Evolutionary conservation across 1,140 invertebrate genomes (phyloP).

Genomic region (Battus philenor): DNA sequence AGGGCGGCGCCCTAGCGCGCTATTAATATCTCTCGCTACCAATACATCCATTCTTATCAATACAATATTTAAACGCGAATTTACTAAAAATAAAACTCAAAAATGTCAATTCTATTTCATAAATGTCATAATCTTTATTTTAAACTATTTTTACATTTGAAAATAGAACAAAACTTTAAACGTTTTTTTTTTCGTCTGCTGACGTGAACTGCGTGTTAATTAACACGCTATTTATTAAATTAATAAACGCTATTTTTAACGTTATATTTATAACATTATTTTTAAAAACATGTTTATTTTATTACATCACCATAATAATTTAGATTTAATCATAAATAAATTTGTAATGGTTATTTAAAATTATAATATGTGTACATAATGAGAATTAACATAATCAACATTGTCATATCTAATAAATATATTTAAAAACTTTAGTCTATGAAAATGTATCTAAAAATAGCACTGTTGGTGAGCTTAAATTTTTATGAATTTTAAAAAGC

Average conservation of each 20-base stretch:
- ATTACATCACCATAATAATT: too few relatives aligned
- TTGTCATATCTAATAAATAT: background rate
- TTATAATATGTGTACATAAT: too few relatives aligned
- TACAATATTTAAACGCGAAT: background rate
- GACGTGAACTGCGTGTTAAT: too few relatives aligned
- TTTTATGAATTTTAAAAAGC: conserved; percentile 7
- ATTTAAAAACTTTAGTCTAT: background rate
- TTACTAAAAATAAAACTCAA: background rate
- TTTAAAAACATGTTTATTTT: too few relatives aligned
- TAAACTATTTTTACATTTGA: background rate
- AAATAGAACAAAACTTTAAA: background rate
- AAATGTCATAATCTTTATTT: background rate
- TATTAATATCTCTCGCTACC: background rate
- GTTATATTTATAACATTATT: too few relatives aligned
- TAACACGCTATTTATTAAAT: too few relatives aligned
- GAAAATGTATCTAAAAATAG: too few relatives aligned
- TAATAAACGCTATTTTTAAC: too few relatives aligned
- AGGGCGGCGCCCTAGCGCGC: background rate
- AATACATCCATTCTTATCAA: background rate
- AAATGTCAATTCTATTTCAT: background rate
- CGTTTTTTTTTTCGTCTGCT: background rate
- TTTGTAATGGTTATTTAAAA: too few relatives aligned
- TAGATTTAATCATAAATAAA: too few relatives aligned
- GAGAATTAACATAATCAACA: background rate
- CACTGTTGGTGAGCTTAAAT: too few relatives aligned